Base-by-base conservation (phyloP, 1,140 invertebrate genomes). In the Eriocheir sinensis region DNA sequence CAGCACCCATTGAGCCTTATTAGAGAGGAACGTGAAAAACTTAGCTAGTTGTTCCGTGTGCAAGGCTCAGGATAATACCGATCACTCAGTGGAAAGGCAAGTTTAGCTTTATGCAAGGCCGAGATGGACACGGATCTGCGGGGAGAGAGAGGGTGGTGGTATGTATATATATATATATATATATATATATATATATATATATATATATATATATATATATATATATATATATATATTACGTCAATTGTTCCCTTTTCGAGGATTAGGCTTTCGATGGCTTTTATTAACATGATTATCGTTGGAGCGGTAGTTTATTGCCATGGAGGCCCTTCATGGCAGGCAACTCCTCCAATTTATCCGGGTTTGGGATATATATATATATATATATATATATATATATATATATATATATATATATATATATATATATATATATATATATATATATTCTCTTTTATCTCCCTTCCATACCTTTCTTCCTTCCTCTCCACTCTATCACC, bases 141-240 rank as follows among this genome's bases (percentile, higher is more conserved):
- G n/a, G n/a, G n/a, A n/a, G n/a, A n/a, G 32, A 21, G 34, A 12
- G 4, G 40, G 32, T 86, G 34, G 17, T n/a, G 15, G 34, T 60
- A 91, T 38, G 48, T 91, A 91, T 72, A 53, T 91, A 91, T 72
- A 91, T 91, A 91, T 91, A 72, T 91, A 91, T 72, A 91, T 91
- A 91, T 72, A 91, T 91, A 91, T 72, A 91, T 91, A 92, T 81
- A 81, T 92, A 81, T 92, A 38, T 88, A 88, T 38, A 88, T 88
- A 88, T 32, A 88, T 88, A 88, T 38, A 88, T 88, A 88, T 38
- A 88, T 88, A 88, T 38, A 88, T 88, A 88, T 88, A 88, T 88
- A 88, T 88, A 88, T 88, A 88, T 38, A 34, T 38, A 88, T 88
- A 88, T 38, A 88, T 88, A 38, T 38, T 38, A 38, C 36, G 12